A percentile compares a stretch with the other conserved stretches of the same genome.
Evolutionary conservation across 2,888 invertebrate genomes (phyloP).

Genomic region (Lithophane semibrunnea): DNA sequence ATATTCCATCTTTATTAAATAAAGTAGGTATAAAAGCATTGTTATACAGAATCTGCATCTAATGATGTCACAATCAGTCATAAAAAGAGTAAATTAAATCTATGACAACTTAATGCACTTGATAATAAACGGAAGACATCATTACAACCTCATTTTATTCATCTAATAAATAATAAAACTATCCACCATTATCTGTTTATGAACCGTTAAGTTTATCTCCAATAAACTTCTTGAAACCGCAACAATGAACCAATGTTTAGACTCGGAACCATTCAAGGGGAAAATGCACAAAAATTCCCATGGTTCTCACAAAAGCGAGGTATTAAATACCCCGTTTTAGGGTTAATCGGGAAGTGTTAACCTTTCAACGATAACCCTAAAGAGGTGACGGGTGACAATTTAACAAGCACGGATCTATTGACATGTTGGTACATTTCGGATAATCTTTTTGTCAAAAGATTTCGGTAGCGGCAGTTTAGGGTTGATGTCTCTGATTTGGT

Average conservation of each 20-base stretch:
- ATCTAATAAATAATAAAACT: slow-evolving; percentile 61
- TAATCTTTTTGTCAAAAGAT: slow-evolving; percentile 60
- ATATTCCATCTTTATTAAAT: slow-evolving; percentile 23
- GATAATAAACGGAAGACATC: slow-evolving; percentile 34
- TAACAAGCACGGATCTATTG: slow-evolving; percentile 72
- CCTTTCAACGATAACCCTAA: slow-evolving; percentile 73
- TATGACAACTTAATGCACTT: neutral
- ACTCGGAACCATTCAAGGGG: slow-evolving; percentile 81
- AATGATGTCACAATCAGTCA: neutral
- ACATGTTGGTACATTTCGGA: slow-evolving; percentile 74
- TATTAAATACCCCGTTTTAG: slow-evolving; percentile 74
- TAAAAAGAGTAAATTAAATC: neutral
- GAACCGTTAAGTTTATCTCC: slow-evolving; percentile 70
- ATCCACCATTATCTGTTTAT: slow-evolving; percentile 59
- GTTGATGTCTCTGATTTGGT: slow-evolving; percentile 39
- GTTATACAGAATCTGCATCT: neutral
- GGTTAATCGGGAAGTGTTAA: slow-evolving; percentile 81
- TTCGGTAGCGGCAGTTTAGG: slow-evolving; percentile 47
- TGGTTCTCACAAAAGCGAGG: slow-evolving; percentile 71
- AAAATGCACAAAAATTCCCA: slow-evolving; percentile 86
- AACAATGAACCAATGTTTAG: slow-evolving; percentile 84
- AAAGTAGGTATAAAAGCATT: neutral
- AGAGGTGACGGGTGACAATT: slow-evolving; percentile 80
- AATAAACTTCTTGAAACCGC: slow-evolving; percentile 73
- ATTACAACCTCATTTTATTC: slow-evolving; percentile 46